phyloP scores from a whole-genome alignment of 2,888 invertebrate genomes.

The Myopa testacea region DNA sequence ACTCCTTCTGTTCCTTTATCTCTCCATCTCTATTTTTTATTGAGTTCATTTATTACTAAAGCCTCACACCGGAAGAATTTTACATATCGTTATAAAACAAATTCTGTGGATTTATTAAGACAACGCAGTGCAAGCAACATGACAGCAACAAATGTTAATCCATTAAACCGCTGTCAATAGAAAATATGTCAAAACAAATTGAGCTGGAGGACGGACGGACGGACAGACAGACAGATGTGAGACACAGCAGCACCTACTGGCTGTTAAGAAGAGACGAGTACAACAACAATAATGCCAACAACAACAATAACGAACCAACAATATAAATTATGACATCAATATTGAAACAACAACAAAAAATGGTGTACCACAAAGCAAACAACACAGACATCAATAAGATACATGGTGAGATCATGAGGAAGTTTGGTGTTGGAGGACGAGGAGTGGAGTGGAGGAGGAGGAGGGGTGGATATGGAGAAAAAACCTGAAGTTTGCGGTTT shows the following conservation, averaged over 20 bases:
- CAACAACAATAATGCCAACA: neutral
- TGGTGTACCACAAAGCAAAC: neutral
- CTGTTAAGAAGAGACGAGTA: neutral
- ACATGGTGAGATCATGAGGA: neutral
- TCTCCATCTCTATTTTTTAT: neutral
- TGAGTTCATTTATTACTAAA: neutral
- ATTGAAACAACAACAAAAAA: conserved; percentile 9
- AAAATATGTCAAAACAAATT: conserved; percentile 62
- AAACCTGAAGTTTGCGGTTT: neutral
- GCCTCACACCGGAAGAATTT: neutral
- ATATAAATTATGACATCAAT: conserved; percentile 35
- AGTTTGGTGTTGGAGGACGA: neutral
- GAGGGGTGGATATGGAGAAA: neutral
- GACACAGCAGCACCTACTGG: conserved; percentile 1
- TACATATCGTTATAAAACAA: neutral
- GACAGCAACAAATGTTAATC: conserved; percentile 66
- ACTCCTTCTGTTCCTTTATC: neutral
- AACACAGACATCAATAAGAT: neutral
- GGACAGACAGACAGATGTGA: neutral
- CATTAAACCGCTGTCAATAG: conserved; percentile 65
- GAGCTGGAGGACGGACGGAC: conserved; percentile 30
- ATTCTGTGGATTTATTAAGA: neutral
- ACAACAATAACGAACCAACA: neutral
- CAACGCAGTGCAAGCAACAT: conserved; percentile 52
- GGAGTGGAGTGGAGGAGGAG: too few species aligned